Conservation (phyloP, 2,797 vertebrate genomes). For the Ptychobarbus kaznakovi region DNA sequence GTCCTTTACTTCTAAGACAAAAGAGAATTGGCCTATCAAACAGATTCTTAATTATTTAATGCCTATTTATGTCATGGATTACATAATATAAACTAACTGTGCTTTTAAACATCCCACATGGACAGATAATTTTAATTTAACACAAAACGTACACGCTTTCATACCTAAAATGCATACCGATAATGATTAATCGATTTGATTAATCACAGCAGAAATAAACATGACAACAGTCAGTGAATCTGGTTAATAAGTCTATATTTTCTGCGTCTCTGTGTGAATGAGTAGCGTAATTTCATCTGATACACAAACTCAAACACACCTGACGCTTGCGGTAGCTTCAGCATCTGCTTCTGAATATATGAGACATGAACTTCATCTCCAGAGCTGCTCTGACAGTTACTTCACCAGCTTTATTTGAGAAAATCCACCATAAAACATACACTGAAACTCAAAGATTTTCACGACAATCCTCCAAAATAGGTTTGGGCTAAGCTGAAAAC, state of each 20-base stretch:
- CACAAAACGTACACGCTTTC: slow-evolving; percentile 33
- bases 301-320: not conserved
- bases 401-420: too few species aligned
- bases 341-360: too few species aligned
- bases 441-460: not conserved
- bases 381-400: too few species aligned
- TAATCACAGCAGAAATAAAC: not conserved
- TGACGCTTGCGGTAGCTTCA: not conserved
- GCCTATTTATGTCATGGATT: slow-evolving; percentile 22
- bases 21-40: slow-evolving; percentile 10
- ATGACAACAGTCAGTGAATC: not conserved
- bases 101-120: slow-evolving; percentile 20
- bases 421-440: not conserved
- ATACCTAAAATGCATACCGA: not conserved
- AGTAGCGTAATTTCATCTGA: not conserved
- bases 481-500: not conserved
- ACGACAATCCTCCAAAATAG: not conserved
- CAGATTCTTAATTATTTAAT: slow-evolving; percentile 14
- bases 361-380: too few species aligned
- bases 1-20: slow-evolving; percentile 10
- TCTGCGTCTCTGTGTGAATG: not conserved
- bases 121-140: slow-evolving; percentile 21
- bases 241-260: not conserved
- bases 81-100: slow-evolving; percentile 33
- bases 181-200: not conserved